Percentiles rank a stretch among this genome's conserved stretches.
Conservation (phyloP, 2,888 invertebrate species). For the Mimas tiliae region DNA sequence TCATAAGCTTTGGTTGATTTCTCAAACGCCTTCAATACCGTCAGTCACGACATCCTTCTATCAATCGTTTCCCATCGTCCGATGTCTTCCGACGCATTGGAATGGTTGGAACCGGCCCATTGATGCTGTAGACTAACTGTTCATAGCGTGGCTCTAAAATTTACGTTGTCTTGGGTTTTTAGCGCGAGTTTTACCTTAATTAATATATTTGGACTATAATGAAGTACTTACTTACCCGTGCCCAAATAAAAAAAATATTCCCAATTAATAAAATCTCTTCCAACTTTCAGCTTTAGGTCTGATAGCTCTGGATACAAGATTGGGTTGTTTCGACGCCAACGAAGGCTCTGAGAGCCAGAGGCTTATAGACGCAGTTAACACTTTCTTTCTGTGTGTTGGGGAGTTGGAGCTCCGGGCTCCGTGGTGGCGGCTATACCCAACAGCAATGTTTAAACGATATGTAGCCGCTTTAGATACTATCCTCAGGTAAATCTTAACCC, state of each 20-base stretch:
- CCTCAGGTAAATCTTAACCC: constrained; percentile 76
- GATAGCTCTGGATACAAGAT: constrained; percentile 86
- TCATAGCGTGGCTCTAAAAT: no score
- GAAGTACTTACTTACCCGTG: not conserved
- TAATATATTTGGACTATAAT: no score
- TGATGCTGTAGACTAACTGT: no score
- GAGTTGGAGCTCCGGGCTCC: constrained; percentile 87
- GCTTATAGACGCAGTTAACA: constrained; percentile 87
- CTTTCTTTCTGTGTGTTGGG: constrained; percentile 87
- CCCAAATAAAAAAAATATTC: not conserved
- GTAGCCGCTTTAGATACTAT: constrained; percentile 88
- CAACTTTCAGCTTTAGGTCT: constrained; percentile 84
- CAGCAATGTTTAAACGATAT: constrained; percentile 86
- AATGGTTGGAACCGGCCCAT: no score
- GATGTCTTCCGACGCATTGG: no score
- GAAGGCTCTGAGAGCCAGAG: constrained; percentile 85
- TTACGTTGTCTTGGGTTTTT: no score
- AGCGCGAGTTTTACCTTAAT: no score
- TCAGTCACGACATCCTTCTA: no score
- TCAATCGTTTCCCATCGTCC: no score
- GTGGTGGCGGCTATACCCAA: constrained; percentile 87
- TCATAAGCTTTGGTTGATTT: no score
- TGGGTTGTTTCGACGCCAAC: constrained; percentile 86
- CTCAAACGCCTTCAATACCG: no score
- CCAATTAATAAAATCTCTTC: not conserved